A percentile compares a stretch with the other conserved stretches of the same genome.
phyloP scores from a whole-genome alignment of 2,113 vertebrate species.

The Panthera leo region DNA sequence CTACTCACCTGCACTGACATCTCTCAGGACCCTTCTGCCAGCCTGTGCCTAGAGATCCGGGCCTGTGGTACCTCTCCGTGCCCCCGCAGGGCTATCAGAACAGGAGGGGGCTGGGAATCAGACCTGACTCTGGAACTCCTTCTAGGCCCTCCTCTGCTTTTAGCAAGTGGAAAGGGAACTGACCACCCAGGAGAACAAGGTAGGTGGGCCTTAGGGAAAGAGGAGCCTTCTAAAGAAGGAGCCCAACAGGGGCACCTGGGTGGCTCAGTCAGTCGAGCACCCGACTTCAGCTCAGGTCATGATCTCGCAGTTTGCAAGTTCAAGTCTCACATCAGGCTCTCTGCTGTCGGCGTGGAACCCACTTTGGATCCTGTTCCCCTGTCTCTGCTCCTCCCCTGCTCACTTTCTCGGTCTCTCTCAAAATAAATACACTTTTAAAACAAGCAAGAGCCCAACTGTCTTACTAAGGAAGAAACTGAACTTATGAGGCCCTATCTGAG shows the following conservation, averaged over 20 bases:
- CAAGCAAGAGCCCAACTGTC: background rate
- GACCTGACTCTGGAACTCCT: background rate
- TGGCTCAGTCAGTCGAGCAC: too few species aligned
- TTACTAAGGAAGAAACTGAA: background rate
- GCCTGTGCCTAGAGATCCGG: background rate
- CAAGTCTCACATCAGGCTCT: too few species aligned
- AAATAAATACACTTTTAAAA: too few species aligned
- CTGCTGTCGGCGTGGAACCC: too few species aligned
- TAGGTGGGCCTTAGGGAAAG: background rate
- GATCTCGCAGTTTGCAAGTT: too few species aligned
- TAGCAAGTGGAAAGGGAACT: background rate
- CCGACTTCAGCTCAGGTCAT: too few species aligned
- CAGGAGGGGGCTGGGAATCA: background rate
- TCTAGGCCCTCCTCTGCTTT: background rate
- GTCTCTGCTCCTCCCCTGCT: too few species aligned
- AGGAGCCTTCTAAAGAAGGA: background rate
- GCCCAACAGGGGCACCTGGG: background rate
- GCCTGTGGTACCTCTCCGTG: background rate
- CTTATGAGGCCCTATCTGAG: background rate
- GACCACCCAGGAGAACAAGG: background rate
- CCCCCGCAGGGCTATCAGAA: background rate
- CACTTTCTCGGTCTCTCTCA: too few species aligned
- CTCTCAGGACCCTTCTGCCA: background rate
- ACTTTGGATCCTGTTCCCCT: too few species aligned
- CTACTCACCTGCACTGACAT: background rate